phyloP scores from a whole-genome alignment of 2,797 vertebrate genomes.

The Trachurus trachurus region DNA sequence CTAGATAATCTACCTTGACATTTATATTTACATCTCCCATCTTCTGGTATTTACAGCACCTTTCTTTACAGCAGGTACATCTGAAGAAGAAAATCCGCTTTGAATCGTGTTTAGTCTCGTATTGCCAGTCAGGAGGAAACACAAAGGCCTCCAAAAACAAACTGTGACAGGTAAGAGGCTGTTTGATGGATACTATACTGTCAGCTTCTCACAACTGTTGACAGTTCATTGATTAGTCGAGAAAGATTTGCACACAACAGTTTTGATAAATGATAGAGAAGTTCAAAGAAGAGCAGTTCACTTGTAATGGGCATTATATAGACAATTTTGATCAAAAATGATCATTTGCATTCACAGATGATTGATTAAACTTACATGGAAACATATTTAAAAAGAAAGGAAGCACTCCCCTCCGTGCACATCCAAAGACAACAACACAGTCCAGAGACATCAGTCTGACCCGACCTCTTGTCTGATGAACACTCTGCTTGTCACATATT shows the following conservation, averaged over 20 bases:
- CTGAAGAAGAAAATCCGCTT: slow-evolving; percentile 2
- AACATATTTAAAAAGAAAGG: not conserved
- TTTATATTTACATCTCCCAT: slow-evolving; percentile 55
- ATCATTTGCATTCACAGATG: not conserved
- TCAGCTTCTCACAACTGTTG: not conserved
- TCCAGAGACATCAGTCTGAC: not conserved
- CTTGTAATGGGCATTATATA: not conserved
- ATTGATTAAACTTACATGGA: not conserved
- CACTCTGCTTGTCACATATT: not conserved
- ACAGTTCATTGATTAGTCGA: not conserved
- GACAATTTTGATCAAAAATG: not conserved
- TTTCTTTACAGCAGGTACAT: slow-evolving; percentile 5
- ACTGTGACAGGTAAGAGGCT: not conserved
- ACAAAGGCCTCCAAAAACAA: not conserved
- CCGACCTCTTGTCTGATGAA: not conserved
- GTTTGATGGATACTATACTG: not conserved
- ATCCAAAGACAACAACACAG: not conserved
- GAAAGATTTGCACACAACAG: not conserved
- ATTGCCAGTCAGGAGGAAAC: not conserved
- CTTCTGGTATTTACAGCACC: slow-evolving; percentile 18
- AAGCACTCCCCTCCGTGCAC: not conserved
- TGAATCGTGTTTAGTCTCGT: not conserved
- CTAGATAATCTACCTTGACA: slow-evolving; percentile 52
- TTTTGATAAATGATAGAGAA: not conserved
- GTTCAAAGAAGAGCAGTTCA: not conserved